These are phyloP conservation scores for Oxyura jamaicensis DNA, from an alignment of 2,113 vertebrate species.

Conservation along the genomic window DNA sequence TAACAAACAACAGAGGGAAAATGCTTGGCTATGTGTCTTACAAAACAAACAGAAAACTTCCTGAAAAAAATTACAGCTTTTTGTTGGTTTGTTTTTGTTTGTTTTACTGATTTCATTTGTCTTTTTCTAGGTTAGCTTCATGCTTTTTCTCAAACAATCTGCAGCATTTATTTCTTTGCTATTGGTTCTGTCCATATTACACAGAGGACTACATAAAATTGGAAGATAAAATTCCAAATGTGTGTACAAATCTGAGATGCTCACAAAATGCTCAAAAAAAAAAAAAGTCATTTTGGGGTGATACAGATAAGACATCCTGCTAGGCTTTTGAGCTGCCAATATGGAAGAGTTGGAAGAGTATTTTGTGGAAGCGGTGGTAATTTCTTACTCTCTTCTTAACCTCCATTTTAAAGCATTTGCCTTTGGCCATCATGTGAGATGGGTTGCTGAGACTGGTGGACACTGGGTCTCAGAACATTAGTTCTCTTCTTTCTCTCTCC, in stretches of 20 bases:
- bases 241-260: background rate
- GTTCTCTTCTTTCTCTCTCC: no score
- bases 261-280: background rate
- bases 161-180: background rate
- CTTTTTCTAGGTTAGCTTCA: background rate
- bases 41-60: background rate
- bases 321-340: background rate
- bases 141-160: background rate
- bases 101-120: background rate
- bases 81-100: background rate
- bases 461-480: fast-evolving
- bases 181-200: background rate
- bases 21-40: background rate
- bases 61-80: background rate
- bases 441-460: background rate
- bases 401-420: background rate
- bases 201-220: background rate
- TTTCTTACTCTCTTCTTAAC: background rate
- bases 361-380: background rate
- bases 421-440: background rate
- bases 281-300: background rate
- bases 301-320: background rate
- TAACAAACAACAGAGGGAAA: background rate
- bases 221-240: background rate
- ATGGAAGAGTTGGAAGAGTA: background rate